phyloP scores from a whole-genome alignment of 2,113 vertebrate species.

The Mustela nigripes region DNA sequence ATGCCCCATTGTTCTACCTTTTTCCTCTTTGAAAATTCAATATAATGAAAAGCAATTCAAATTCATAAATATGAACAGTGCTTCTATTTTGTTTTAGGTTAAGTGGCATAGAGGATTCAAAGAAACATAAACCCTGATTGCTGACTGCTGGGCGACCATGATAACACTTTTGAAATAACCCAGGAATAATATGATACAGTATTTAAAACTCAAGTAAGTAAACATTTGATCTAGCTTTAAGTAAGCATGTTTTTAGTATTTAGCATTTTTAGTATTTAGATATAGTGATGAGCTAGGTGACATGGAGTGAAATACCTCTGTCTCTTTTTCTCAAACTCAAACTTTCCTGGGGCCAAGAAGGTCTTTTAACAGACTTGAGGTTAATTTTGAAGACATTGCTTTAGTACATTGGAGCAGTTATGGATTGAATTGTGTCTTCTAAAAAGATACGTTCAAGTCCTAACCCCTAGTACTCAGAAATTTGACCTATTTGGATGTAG shows the following conservation, averaged over 20 bases:
- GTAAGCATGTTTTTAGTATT: not conserved
- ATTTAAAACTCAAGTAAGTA: not conserved
- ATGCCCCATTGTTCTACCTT: not conserved
- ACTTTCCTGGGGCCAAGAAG: not conserved
- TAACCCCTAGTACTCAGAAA: not conserved
- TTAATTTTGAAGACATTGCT: not conserved
- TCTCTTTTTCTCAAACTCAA: not conserved
- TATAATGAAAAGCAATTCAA: not conserved
- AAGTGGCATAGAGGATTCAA: not conserved
- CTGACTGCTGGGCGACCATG: not conserved
- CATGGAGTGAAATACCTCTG: not conserved
- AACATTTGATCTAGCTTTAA: not conserved
- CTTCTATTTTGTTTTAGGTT: not conserved
- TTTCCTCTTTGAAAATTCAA: not conserved
- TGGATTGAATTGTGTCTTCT: not conserved
- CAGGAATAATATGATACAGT: not conserved
- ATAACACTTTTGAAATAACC: not conserved
- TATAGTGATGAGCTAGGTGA: not conserved
- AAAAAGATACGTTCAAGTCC: not conserved
- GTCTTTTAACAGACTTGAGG: not conserved
- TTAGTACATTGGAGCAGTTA: not conserved
- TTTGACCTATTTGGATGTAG: not conserved
- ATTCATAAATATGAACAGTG: not conserved
- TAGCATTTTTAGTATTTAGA: not conserved
- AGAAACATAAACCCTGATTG: not conserved